Percentiles rank a stretch among this genome's conserved stretches.
Evolutionary conservation across 2,888 invertebrate genomes (phyloP).

Genomic region (Trisateles emortualis): DNA sequence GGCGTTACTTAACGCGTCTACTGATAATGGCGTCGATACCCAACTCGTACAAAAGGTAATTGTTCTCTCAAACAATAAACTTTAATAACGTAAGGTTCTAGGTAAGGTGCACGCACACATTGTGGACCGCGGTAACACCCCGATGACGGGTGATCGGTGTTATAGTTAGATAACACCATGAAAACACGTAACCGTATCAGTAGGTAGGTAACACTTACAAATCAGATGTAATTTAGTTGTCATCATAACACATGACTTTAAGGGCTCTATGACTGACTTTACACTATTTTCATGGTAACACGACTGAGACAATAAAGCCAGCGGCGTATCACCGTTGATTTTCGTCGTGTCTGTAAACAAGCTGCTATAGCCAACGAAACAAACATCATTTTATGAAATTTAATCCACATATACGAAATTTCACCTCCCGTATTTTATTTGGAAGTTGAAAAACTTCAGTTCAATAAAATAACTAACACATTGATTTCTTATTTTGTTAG

Average conservation of each 20-base stretch:
- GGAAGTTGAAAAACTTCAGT: no score
- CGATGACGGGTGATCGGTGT: constrained; percentile 55
- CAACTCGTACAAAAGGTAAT: constrained; percentile 83
- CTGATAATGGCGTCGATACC: constrained; percentile 78
- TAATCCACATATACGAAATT: no score
- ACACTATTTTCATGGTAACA: no score
- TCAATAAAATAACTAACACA: no score
- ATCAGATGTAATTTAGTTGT: neutral
- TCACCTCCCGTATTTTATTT: no score
- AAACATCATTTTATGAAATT: no score
- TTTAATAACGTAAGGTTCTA: constrained; percentile 81
- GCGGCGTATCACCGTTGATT: no score
- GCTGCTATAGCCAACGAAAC: no score
- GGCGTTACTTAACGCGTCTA: constrained; percentile 76
- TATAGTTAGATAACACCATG: constrained; percentile 62
- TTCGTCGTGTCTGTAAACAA: no score
- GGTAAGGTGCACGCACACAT: constrained; percentile 70
- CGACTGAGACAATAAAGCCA: no score
- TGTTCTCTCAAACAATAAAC: constrained; percentile 85
- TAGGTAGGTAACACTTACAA: constrained; percentile 4
- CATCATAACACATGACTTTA: neutral
- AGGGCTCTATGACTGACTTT: no score
- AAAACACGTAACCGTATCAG: constrained; percentile 23
- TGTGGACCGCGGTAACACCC: constrained; percentile 60
- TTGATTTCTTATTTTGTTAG: no score